These are phyloP conservation scores for Tokudaia tokunoshimensis DNA, from an alignment of 2,797 vertebrate species.

Conservation along the genomic window DNA sequence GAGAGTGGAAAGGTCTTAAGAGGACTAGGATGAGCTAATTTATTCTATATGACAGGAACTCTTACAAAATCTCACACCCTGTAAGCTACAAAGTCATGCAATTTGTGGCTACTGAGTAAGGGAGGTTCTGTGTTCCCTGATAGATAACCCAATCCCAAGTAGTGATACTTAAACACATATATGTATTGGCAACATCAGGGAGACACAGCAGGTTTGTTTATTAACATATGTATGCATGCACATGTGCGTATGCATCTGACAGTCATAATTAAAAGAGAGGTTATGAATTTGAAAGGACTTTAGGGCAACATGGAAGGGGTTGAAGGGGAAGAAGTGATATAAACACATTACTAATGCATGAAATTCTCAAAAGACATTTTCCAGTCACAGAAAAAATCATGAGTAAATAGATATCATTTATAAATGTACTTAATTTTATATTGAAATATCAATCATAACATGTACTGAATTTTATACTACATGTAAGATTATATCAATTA, in stretches of 20 bases:
- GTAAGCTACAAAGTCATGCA: background rate
- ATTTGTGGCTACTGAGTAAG: background rate
- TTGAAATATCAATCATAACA: background rate
- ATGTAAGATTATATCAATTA: background rate
- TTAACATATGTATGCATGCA: background rate
- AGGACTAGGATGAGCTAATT: background rate
- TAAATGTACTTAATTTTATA: background rate
- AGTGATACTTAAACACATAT: background rate
- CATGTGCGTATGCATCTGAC: background rate
- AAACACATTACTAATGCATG: background rate
- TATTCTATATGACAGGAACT: background rate
- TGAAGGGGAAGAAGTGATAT: no score
- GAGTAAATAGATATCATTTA: background rate
- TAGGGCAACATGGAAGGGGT: background rate
- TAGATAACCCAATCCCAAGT: background rate
- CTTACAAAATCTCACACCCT: background rate
- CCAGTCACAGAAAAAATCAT: background rate
- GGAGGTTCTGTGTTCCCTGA: background rate
- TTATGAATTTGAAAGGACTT: background rate
- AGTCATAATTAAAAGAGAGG: background rate
- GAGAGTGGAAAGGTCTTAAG: background rate
- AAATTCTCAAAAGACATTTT: background rate
- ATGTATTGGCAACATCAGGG: background rate
- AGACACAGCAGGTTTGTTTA: background rate
- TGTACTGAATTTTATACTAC: background rate